Evolutionary conservation across 2,113 vertebrate genomes (phyloP), one percentile per base, ranked within the genome.

Genomic region (Melanocharis versteri): DNA sequence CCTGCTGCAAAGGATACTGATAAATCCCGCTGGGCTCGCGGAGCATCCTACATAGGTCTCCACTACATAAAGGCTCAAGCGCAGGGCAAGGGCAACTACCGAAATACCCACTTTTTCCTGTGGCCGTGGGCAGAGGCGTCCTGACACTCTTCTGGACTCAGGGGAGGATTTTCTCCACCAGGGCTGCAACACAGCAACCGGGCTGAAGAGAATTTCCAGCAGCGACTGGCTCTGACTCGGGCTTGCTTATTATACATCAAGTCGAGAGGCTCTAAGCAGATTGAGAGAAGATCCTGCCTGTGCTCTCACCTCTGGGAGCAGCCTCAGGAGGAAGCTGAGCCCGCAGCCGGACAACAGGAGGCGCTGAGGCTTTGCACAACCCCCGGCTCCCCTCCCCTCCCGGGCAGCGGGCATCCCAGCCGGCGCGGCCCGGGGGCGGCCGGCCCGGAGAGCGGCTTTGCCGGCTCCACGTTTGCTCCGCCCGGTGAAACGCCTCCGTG

Each of bases 351-450:
- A 95, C 96, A 60, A 96, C 93, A 97, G 97, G 97, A 97, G 98
- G 97, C 96, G 93, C 97, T 98, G 94, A 97, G 95, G 60, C 44
- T 77, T 97, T 96, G 35, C 72, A 3, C 51, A 95, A 91, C 11
- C 68, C 35, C 7, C 8, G n/a, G 15, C 12, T n/a, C 40, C n/a
- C n/a, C 26, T 37, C n/a, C 42, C 42, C 13, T 50, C 54, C 31
- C 13, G 24, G 44, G 50, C 68, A 14, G 62, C 22, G 18, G 56
- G 84, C 58, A 77, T 6, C 88, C 35, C 48, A 68, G 23, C 33
- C 30, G 20, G 40, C 76, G 44, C 44, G 47, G 24, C 81, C 72
- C 68, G 22, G 30, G 37, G 39, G 14, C 23, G 62, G 48, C 69
- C 33, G 21, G 30, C 12, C 10, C 8, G 11, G 40, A 56, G 28